These are phyloP conservation scores for Toxotes chatareus DNA, from an alignment of 2,113 vertebrate species.

Conservation along the genomic window DNA sequence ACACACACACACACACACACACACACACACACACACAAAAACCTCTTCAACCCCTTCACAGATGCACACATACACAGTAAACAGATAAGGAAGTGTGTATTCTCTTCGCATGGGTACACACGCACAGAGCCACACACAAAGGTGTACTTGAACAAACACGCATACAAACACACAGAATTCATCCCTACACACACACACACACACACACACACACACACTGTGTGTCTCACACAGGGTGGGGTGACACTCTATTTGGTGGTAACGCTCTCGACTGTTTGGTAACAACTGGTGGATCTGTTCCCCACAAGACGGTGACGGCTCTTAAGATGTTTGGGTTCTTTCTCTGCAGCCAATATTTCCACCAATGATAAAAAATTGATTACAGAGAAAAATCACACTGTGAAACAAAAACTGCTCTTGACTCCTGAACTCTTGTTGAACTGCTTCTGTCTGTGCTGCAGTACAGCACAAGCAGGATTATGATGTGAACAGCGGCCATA, in stretches of 20 bases:
- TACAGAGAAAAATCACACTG: conserved; percentile 22
- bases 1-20: conserved; percentile 6
- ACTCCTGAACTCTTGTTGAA: conserved; percentile 70
- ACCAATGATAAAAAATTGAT: conserved; percentile 36
- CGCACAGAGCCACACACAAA: conserved; percentile 17
- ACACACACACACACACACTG: conserved; percentile 31
- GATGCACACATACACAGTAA: conserved; percentile 25
- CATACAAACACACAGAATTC: conserved; percentile 29
- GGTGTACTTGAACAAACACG: conserved; percentile 17
- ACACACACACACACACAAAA: conserved; percentile 42
- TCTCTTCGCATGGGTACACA: conserved; percentile 23
- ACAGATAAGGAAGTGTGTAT: conserved; percentile 30
- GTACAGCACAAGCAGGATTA: conserved; percentile 51
- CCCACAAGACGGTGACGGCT: neutral
- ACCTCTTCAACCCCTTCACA: conserved; percentile 56
- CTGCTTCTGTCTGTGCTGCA: conserved; percentile 49
- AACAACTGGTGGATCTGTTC: conserved; percentile 45
- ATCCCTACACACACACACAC: conserved; percentile 20
- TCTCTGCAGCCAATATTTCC: conserved; percentile 23
- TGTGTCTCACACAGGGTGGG: conserved; percentile 25
- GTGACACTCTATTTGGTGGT: conserved; percentile 15
- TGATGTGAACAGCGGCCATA: conserved; percentile 44
- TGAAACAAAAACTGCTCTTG: conserved; percentile 15
- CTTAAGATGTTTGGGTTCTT: conserved; percentile 25
- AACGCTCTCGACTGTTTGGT: conserved; percentile 40